These are phyloP conservation scores for Sisyra terminalis DNA, from an alignment of 2,888 invertebrate species.

Conservation along the genomic window DNA sequence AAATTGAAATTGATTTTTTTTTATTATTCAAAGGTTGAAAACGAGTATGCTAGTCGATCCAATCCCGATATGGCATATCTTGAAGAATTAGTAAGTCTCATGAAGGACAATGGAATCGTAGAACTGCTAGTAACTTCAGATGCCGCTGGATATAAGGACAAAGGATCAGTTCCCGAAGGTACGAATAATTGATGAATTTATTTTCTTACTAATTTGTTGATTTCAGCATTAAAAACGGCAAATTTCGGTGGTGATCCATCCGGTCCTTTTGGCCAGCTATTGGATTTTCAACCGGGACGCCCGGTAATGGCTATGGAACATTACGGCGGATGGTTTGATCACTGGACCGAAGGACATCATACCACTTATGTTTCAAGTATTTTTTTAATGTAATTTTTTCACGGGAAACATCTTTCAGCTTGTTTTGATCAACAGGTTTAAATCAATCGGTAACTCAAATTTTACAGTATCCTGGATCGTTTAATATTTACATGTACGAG, in stretches of 20 bases:
- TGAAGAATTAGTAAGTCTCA: constrained; percentile 22
- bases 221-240: constrained; percentile 29
- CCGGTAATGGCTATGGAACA: constrained; percentile 40
- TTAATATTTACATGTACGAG: constrained; percentile 85
- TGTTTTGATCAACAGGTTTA: too few relatives aligned
- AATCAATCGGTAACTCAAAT: too few relatives aligned
- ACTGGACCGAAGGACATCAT: constrained; percentile 30
- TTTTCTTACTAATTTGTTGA: background rate
- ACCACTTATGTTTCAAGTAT: constrained; percentile 1
- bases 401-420: too few relatives aligned
- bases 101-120: constrained; percentile 23
- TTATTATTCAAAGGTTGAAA: constrained; percentile 52
- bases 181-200: too few relatives aligned
- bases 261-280: constrained; percentile 25
- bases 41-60: constrained; percentile 58
- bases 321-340: constrained; percentile 45
- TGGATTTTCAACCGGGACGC: constrained; percentile 27
- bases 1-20: too few relatives aligned
- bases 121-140: constrained; percentile 37
- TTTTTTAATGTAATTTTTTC: too few relatives aligned
- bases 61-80: constrained; percentile 25
- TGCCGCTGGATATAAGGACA: constrained; percentile 18
- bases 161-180: constrained; percentile 23
- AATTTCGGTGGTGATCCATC: constrained; percentile 32
- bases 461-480: constrained; percentile 30